Conservation (phyloP, 2,888 invertebrate species). For the Amiota communis region DNA sequence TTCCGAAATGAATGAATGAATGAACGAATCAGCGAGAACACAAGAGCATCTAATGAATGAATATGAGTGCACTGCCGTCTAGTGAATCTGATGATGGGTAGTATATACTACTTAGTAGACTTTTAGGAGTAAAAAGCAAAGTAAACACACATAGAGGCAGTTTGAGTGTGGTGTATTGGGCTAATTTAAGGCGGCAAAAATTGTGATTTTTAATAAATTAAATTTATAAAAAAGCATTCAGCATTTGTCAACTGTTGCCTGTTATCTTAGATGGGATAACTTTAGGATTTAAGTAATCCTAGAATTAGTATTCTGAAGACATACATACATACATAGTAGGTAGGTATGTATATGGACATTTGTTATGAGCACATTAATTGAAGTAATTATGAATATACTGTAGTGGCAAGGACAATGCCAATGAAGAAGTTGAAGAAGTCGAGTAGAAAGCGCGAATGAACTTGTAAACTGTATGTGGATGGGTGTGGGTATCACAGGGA, state of each 20-base stretch:
- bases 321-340: too few species aligned
- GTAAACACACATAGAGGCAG: too few species aligned
- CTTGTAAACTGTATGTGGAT: background rate
- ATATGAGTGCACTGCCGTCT: background rate
- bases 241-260: background rate
- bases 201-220: background rate
- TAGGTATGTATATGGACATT: background rate
- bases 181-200: background rate
- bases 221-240: background rate
- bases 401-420: too few species aligned
- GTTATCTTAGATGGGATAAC: background rate
- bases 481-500: background rate
- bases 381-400: background rate
- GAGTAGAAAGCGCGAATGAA: background rate
- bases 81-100: too few species aligned
- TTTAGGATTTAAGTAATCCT: too few species aligned
- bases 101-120: too few species aligned
- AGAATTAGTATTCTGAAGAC: too few species aligned
- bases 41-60: background rate
- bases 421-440: too few species aligned
- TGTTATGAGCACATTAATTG: background rate
- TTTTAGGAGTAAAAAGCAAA: too few species aligned
- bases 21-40: background rate
- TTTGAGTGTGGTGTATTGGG: too few species aligned
- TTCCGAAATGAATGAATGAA: background rate